Evolutionary conservation across 2,113 vertebrate genomes (phyloP), one percentile per base, ranked within the genome.

Genomic region (Paramisgurnus dabryanus): DNA sequence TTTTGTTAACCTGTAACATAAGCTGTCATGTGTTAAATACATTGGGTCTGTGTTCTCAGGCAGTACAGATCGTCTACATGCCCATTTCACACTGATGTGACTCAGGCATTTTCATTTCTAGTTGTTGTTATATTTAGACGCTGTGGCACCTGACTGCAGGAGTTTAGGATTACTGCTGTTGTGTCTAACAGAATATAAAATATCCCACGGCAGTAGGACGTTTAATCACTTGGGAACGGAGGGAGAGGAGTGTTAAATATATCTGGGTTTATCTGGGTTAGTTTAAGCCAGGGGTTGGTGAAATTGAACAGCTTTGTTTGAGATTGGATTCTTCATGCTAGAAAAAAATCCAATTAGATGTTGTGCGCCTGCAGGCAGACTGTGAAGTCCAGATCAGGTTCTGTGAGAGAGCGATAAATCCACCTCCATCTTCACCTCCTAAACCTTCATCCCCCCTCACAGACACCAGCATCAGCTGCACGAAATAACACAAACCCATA

Each of bases 321-420:
- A 88, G 87, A 92, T 86, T 88, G 89, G 89, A 92, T 94, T 92
- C 76, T 92, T 84, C 87, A 88, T 75, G 84, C 86, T 86, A 60
- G 77, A 88, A 87, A 86, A 84, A 87, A 86, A 89, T 90, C 87
- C 72, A 90, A 93, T 93, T 93, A 92, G 87, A 83, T 76, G 79
- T 87, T 60, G 18, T 79, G 84, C 76, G 76, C 89, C 84, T 67
- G 63, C 69, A 91, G 86, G 88, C 83, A 78, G 80, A 87, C 85
- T 86, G 49, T 80, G 47, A 77, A 86, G 82, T 81, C 84, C 76
- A 87, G 86, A 81, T 69, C 79, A 79, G 84, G 84, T 85, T 85
- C 90, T 92, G 90, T 82, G 86, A 89, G 82, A 87, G 81, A 78
- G 67, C 76, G 92, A 93, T 92, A 93, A 91, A 89, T 85, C 55